A percentile compares a stretch with the other conserved stretches of the same genome.
phyloP scores from a whole-genome alignment of 2,888 invertebrate species.

The Phlogophora meticulosa region DNA sequence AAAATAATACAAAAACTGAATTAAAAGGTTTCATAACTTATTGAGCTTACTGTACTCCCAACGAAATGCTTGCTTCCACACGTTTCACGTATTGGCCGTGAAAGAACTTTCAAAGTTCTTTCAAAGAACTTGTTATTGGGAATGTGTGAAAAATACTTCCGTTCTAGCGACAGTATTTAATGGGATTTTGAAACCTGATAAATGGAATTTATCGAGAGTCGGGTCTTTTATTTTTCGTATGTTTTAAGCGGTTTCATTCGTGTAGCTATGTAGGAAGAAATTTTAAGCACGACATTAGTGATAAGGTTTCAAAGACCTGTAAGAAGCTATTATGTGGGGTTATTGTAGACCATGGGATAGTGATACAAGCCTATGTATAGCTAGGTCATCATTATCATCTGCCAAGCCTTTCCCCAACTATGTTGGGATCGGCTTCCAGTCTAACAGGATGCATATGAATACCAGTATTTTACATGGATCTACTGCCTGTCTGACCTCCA shows the following conservation, averaged over 20 bases:
- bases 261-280: not conserved
- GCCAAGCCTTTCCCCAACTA: too few species aligned
- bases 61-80: constrained; percentile 32
- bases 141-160: constrained; percentile 48
- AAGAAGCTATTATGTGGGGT: not conserved
- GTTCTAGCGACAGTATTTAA: constrained; percentile 44
- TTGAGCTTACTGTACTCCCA: constrained; percentile 59
- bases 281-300: not conserved
- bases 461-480: too few species aligned
- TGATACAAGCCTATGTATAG: not conserved
- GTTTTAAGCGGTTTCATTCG: constrained; percentile 16
- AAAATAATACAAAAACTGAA: constrained; percentile 79
- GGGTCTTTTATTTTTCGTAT: constrained; percentile 22
- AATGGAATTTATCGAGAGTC: constrained; percentile 45
- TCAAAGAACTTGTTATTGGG: constrained; percentile 48
- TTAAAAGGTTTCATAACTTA: constrained; percentile 81
- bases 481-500: too few species aligned
- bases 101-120: constrained; percentile 48
- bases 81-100: constrained; percentile 44
- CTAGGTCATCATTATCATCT: too few species aligned
- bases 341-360: too few species aligned
- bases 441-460: too few species aligned
- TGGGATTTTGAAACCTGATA: constrained; percentile 54
- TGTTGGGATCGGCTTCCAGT: too few species aligned
- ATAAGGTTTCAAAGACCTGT: not conserved